phyloP scores from a whole-genome alignment of 2,797 vertebrate species.

The Onychomys arenicola region DNA sequence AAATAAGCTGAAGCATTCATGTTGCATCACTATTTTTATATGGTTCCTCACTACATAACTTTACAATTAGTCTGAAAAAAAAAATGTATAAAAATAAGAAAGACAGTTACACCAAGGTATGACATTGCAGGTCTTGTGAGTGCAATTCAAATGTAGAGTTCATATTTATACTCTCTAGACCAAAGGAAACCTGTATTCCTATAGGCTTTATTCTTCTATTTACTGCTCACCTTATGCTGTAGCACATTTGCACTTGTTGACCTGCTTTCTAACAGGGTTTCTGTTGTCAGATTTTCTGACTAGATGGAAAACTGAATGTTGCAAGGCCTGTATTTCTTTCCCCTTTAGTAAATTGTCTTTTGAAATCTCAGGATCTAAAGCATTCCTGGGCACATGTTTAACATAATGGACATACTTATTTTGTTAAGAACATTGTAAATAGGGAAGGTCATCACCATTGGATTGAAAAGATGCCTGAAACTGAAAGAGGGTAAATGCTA shows the following conservation, averaged over 20 bases:
- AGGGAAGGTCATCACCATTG: not conserved
- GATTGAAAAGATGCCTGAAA: not conserved
- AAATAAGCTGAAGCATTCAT: not conserved
- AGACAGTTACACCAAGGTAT: not conserved
- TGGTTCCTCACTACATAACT: not conserved
- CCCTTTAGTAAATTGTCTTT: not conserved
- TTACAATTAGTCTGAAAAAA: not conserved
- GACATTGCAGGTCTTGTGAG: not conserved
- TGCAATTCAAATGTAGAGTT: not conserved
- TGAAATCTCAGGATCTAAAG: not conserved
- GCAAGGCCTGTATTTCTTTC: not conserved
- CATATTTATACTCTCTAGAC: not conserved
- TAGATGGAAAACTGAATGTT: not conserved
- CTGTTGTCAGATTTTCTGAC: not conserved
- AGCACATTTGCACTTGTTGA: not conserved
- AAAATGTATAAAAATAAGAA: not conserved
- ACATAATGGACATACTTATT: not conserved
- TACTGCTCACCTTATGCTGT: not conserved
- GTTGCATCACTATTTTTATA: not conserved
- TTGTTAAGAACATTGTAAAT: not conserved
- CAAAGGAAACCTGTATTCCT: not conserved
- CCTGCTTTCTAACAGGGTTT: not conserved
- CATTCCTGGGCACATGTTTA: not conserved
- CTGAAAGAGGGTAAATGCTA: not conserved
- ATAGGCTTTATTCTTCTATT: not conserved